phyloP scores from a whole-genome alignment of 1,140 invertebrate genomes.

The Cotesia glomerata region DNA sequence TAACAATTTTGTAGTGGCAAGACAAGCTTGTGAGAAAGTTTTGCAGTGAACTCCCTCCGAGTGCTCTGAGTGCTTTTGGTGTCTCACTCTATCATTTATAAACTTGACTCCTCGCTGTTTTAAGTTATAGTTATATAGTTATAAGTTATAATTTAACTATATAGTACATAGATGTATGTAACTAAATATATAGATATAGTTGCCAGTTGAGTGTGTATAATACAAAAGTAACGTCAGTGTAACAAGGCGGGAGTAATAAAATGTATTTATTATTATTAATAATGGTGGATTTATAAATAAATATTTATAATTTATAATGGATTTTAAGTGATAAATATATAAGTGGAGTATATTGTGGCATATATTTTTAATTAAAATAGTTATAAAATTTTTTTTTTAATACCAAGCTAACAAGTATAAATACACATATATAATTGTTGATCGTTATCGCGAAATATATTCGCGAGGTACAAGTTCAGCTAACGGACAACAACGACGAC shows the following conservation, averaged over 20 bases:
- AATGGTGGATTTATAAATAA: slow-evolving; percentile 8
- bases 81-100: too few relatives aligned
- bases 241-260: neutral
- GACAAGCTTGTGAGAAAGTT: too few relatives aligned
- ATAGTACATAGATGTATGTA: neutral
- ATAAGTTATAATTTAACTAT: neutral
- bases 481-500: neutral
- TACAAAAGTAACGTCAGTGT: neutral
- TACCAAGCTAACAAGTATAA: neutral
- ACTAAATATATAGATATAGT: neutral
- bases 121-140: too few relatives aligned
- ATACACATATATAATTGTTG: neutral
- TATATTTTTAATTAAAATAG: too few relatives aligned
- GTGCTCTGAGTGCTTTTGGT: too few relatives aligned
- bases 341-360: neutral
- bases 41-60: too few relatives aligned
- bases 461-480: neutral
- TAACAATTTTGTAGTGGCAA: too few relatives aligned
- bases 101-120: too few relatives aligned
- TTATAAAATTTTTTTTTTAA: too few relatives aligned
- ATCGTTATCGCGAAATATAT: neutral
- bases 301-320: slow-evolving; percentile 29
- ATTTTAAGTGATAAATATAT: slow-evolving; percentile 42
- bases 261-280: slow-evolving; percentile 6
- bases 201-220: neutral